Evolutionary conservation across 2,113 vertebrate species (phyloP).

Genomic region (Morone saxatilis): DNA sequence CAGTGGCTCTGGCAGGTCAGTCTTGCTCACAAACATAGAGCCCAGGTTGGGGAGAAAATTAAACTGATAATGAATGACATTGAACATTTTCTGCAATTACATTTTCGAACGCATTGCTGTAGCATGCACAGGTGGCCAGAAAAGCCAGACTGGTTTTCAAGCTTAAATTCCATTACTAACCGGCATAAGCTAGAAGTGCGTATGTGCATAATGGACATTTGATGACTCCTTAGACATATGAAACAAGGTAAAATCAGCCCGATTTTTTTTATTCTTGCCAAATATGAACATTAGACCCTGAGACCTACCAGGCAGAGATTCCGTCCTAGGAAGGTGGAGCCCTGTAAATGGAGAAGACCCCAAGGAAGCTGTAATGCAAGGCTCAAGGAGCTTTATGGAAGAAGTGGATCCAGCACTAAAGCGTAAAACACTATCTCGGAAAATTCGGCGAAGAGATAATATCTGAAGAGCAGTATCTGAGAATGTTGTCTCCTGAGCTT

Average conservation of each 20-base stretch:
- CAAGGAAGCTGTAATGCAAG: background rate
- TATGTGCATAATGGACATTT: background rate
- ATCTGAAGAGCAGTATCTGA: no score
- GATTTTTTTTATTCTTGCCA: background rate
- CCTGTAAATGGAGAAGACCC: background rate
- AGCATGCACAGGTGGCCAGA: background rate
- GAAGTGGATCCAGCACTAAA: background rate
- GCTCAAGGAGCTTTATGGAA: background rate
- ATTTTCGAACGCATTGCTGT: background rate
- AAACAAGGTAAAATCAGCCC: background rate
- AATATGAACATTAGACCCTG: conserved; percentile 8
- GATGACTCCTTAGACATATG: background rate
- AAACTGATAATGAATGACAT: background rate
- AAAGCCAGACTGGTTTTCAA: background rate
- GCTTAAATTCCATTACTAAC: background rate
- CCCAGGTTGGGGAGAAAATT: no score
- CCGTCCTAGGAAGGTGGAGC: background rate
- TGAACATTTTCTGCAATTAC: background rate
- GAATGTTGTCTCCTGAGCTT: no score
- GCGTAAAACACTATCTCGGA: background rate
- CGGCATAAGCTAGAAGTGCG: background rate
- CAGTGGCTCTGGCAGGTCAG: no score
- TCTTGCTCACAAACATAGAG: no score
- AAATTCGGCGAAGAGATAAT: no score
- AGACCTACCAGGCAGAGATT: conserved; percentile 1